Evolutionary conservation across 2,797 vertebrate species (phyloP).

Genomic region (Amazona ochrocephala): DNA sequence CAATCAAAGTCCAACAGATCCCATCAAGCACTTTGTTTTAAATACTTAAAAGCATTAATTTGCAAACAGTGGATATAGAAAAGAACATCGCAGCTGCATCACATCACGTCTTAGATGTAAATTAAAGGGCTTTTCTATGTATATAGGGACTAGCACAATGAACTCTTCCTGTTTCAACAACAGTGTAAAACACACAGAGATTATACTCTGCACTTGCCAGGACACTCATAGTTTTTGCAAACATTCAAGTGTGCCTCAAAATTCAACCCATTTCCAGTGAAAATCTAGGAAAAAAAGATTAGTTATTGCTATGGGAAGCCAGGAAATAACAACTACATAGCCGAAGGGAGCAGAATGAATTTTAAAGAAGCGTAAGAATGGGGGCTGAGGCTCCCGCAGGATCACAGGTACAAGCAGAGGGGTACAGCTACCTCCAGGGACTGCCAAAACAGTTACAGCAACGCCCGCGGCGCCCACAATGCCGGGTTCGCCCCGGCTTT

Average conservation of each 20-base stretch:
- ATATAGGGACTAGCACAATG: neutral
- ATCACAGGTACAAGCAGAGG: neutral
- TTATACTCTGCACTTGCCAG: neutral
- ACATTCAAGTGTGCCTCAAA: neutral
- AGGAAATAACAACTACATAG: neutral
- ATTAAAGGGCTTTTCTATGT: neutral
- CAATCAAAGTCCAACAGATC: fast-evolving
- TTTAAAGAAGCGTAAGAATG: fast-evolving
- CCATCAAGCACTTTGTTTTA: neutral
- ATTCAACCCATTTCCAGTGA: neutral
- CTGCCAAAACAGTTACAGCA: neutral
- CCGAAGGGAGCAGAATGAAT: neutral
- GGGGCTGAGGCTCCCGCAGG: neutral
- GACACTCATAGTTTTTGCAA: neutral
- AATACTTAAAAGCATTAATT: neutral
- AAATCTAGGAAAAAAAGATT: neutral
- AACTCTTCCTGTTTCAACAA: neutral
- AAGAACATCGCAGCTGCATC: neutral
- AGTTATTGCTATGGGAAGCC: neutral
- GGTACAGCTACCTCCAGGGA: neutral
- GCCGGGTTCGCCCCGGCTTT: neutral
- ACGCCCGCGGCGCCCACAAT: neutral
- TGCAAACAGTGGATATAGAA: fast-evolving
- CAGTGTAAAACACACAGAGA: fast-evolving
- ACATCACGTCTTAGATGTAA: neutral